Conservation (phyloP, 2,797 vertebrate species). For the Hephaestus fuliginosus region DNA sequence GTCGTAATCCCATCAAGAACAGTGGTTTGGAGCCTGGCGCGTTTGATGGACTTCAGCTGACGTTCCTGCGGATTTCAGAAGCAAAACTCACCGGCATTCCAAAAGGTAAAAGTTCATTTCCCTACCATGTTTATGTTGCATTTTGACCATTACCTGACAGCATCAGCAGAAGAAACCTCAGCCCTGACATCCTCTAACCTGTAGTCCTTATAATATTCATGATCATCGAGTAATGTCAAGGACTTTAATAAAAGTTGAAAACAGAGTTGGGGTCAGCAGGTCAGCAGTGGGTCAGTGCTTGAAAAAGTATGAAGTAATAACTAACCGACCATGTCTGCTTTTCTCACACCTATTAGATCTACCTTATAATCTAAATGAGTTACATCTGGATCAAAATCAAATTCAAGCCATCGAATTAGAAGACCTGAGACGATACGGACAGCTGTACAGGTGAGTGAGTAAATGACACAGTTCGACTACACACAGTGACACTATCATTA, state of each 20-base stretch:
- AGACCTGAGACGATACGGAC: conserved; percentile 1
- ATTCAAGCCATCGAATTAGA: conserved; percentile 3
- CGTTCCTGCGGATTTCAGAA: conserved; percentile 9
- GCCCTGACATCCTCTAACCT: background rate
- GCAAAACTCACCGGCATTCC: conserved; percentile 7
- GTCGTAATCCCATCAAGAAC: conserved; percentile 18
- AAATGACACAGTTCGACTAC: background rate
- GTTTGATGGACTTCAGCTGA: background rate
- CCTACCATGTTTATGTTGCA: background rate
- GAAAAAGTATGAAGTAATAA: background rate
- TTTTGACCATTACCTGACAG: background rate
- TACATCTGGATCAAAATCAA: conserved; percentile 12
- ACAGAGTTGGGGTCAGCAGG: background rate
- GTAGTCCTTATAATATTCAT: background rate
- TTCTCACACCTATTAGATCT: background rate
- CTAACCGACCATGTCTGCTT: background rate
- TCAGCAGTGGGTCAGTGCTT: background rate
- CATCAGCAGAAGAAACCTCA: background rate
- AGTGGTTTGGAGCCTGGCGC: conserved; percentile 5
- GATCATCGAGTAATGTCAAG: too few species aligned
- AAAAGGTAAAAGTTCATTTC: background rate
- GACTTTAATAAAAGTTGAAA: too few species aligned
- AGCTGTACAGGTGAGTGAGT: conserved; percentile 7
- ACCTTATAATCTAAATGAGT: conserved; percentile 2
- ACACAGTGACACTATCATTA: background rate